Conservation (phyloP, 2,797 vertebrate species). For the Dallia pectoralis region DNA sequence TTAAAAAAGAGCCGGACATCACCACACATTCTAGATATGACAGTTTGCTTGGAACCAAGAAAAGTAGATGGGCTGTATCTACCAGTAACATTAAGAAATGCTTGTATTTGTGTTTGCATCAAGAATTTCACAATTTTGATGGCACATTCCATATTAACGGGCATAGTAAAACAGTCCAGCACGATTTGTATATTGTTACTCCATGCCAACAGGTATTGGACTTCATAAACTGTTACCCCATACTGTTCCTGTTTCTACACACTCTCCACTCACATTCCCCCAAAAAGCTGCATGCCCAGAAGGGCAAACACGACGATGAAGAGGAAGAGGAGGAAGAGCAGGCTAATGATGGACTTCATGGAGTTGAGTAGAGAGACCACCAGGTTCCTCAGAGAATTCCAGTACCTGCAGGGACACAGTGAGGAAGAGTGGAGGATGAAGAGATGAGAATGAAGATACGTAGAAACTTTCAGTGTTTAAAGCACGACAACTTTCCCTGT, state of each 20-base stretch:
- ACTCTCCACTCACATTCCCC: conserved; percentile 88
- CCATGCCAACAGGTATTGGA: not conserved
- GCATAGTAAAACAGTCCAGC: not conserved
- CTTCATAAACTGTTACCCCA: conserved; percentile 12
- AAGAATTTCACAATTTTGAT: too few species aligned
- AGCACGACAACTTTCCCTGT: too few species aligned
- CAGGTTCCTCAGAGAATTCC: conserved; percentile 93
- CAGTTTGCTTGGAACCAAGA: too few species aligned
- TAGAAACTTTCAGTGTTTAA: too few species aligned
- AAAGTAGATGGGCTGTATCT: too few species aligned
- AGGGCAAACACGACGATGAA: conserved; percentile 97
- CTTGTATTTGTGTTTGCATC: too few species aligned
- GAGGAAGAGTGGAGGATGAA: not conserved
- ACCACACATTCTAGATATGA: too few species aligned
- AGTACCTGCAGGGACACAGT: conserved; percentile 77
- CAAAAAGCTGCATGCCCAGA: conserved; percentile 97
- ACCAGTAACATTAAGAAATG: too few species aligned
- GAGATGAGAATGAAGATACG: not conserved
- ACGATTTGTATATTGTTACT: not conserved
- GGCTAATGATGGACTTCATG: conserved; percentile 97
- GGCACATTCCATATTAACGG: too few species aligned
- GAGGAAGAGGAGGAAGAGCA: conserved; percentile 95
- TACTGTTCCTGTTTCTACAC: conserved; percentile 10
- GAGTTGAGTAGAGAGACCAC: conserved; percentile 96
- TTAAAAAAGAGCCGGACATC: too few species aligned